Conservation (phyloP, 2,113 vertebrate species). For the Pogonocichla stellata region DNA sequence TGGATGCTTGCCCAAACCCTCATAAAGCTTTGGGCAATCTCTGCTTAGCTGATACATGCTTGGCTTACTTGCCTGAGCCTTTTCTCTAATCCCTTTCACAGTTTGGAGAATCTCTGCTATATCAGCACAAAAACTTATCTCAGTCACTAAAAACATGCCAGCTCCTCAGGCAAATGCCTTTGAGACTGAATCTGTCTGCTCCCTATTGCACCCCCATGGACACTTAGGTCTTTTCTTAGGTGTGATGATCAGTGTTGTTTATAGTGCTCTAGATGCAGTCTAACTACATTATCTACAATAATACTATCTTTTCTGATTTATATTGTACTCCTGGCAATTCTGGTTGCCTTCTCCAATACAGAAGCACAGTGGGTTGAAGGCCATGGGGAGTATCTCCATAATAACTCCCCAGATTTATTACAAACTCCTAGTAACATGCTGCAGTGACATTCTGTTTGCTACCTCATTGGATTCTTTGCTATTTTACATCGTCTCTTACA, state of each 20-base stretch:
- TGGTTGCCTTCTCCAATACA: slow-evolving; percentile 33
- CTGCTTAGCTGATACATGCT: neutral
- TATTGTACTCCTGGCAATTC: slow-evolving; percentile 42
- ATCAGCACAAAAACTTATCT: slow-evolving; percentile 43
- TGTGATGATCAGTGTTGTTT: slow-evolving; percentile 55
- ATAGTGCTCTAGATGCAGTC: slow-evolving; percentile 48
- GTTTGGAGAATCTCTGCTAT: slow-evolving; percentile 5
- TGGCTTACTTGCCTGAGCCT: neutral
- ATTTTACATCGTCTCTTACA: slow-evolving; percentile 36
- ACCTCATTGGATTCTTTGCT: slow-evolving; percentile 22
- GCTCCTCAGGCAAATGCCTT: slow-evolving; percentile 22
- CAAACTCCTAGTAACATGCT: neutral
- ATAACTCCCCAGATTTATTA: slow-evolving; percentile 66
- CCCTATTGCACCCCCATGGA: slow-evolving; percentile 26
- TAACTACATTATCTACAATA: slow-evolving; percentile 67
- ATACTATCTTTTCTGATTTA: slow-evolving; percentile 64
- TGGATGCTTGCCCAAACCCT: neutral
- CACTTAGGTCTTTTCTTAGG: slow-evolving; percentile 63
- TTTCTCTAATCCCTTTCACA: slow-evolving; percentile 22
- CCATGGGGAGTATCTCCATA: slow-evolving; percentile 42
- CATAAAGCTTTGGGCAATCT: neutral
- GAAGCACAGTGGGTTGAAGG: slow-evolving; percentile 30
- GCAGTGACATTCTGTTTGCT: slow-evolving; percentile 42
- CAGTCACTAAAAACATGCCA: neutral
- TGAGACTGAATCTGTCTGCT: slow-evolving; percentile 6